These are phyloP conservation scores for Nerophis lumbriciformis DNA, from an alignment of 2,113 vertebrate species.

Conservation along the genomic window DNA sequence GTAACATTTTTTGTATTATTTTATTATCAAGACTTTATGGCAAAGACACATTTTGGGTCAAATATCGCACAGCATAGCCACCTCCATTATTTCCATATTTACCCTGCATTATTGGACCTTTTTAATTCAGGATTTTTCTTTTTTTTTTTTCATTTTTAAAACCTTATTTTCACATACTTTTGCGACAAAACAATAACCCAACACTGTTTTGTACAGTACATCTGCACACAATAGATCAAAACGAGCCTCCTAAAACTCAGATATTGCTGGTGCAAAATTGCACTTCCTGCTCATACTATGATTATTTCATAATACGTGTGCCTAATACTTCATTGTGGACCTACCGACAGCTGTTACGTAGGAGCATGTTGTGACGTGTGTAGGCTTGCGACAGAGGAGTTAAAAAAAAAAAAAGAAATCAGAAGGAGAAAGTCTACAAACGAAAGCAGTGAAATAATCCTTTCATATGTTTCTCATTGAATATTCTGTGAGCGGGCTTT, in stretches of 20 bases:
- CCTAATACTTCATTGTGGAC: background rate
- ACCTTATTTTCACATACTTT: background rate
- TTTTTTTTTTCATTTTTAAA: background rate
- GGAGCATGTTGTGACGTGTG: conserved; percentile 1
- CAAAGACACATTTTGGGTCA: too few relatives aligned
- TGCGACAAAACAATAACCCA: too few relatives aligned
- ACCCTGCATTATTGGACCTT: too few relatives aligned
- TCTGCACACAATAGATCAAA: too few relatives aligned
- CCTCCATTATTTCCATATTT: too few relatives aligned
- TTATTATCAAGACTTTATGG: too few relatives aligned
- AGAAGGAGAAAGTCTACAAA: conserved; percentile 57
- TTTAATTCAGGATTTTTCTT: too few relatives aligned
- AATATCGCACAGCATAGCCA: too few relatives aligned
- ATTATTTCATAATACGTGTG: background rate
- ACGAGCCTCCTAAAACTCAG: too few relatives aligned
- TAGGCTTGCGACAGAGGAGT: conserved; percentile 17
- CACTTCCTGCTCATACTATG: background rate
- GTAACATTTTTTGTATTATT: too few relatives aligned
- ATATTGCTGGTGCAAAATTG: background rate
- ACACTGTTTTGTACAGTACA: too few relatives aligned
- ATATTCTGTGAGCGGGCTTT: conserved; percentile 62
- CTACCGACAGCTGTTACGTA: background rate
- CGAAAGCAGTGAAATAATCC: conserved; percentile 52
- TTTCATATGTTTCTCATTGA: conserved; percentile 63
- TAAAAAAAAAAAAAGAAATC: conserved; percentile 52